Percentiles rank a stretch among this genome's conserved stretches.
Evolutionary conservation across 2,888 invertebrate genomes (phyloP).

Genomic region (Hydrotaea diabolus): DNA sequence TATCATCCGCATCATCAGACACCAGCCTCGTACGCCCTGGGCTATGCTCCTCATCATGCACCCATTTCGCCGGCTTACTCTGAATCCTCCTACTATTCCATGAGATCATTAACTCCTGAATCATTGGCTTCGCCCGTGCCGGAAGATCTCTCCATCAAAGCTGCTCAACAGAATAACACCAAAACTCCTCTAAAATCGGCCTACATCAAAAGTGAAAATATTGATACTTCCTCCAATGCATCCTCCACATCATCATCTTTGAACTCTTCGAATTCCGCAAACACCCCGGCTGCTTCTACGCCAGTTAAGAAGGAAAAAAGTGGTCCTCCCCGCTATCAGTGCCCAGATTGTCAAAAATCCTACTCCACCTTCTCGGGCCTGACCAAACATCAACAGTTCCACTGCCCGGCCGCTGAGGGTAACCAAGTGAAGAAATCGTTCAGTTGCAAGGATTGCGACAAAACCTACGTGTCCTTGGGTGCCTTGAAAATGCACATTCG

Average conservation of each 20-base stretch:
- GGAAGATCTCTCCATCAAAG: constrained; percentile 80
- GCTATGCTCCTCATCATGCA: constrained; percentile 73
- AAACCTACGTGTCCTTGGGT: constrained; percentile 96
- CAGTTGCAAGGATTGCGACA: constrained; percentile 97
- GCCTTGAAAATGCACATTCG: constrained; percentile 99
- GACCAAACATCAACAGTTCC: constrained; percentile 98
- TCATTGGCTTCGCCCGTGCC: constrained; percentile 79
- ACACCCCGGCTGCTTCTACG: constrained; percentile 70
- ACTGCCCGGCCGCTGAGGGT: constrained; percentile 93
- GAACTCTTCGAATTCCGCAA: constrained; percentile 28
- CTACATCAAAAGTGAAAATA: constrained; percentile 38
- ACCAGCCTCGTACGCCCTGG: constrained; percentile 66
- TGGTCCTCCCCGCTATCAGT: constrained; percentile 89
- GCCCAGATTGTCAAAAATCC: constrained; percentile 95
- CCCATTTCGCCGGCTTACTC: constrained; percentile 81
- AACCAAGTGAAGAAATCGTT: constrained; percentile 94
- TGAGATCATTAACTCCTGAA: constrained; percentile 80
- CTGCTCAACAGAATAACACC: constrained; percentile 54
- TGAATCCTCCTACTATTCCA: constrained; percentile 80
- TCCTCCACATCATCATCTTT: constrained; percentile 23
- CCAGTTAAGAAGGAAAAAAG: constrained; percentile 78
- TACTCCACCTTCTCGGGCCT: constrained; percentile 98
- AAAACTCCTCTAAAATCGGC: constrained; percentile 49
- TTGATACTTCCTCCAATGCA: constrained; percentile 60
- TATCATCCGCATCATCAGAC: constrained; percentile 67